Evolutionary conservation across 2,797 vertebrate species (phyloP).

Genomic region (Aulostomus chinensis): DNA sequence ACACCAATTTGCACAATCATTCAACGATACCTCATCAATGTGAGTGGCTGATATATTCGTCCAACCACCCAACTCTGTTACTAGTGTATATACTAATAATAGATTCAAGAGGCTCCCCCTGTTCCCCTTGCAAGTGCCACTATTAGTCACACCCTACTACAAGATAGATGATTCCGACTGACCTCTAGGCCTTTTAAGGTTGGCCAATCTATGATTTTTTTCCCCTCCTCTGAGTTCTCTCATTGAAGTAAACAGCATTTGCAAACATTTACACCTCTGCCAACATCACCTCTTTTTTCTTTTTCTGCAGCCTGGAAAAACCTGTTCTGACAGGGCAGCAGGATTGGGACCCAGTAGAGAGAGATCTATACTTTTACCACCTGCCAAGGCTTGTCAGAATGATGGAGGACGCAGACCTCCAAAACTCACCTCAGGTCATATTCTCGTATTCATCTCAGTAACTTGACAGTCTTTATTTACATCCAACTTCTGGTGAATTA

Average conservation of each 20-base stretch:
- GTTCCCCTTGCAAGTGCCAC: conserved; percentile 3
- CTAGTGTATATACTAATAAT: too few species aligned
- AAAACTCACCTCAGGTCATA: conserved; percentile 5
- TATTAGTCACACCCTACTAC: conserved; percentile 31
- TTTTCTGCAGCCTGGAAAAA: conserved; percentile 21
- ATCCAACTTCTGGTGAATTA: conserved; percentile 1
- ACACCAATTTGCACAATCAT: too few species aligned
- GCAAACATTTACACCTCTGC: conserved; percentile 43
- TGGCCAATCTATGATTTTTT: conserved; percentile 21
- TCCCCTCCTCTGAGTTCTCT: conserved; percentile 17
- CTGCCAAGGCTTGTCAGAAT: conserved; percentile 22
- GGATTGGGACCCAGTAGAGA: conserved; percentile 9
- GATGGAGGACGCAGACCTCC: conserved; percentile 16
- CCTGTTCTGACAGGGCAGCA: conserved; percentile 19
- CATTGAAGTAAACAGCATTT: conserved; percentile 43
- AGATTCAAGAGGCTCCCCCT: too few species aligned
- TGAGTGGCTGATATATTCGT: too few species aligned
- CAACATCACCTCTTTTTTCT: conserved; percentile 10
- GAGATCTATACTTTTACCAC: conserved; percentile 25
- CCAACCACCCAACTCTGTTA: too few species aligned
- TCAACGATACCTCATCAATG: too few species aligned
- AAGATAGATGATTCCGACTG: conserved; percentile 18
- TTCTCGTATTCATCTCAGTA: conserved; percentile 11
- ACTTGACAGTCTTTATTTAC: conserved; percentile 3
- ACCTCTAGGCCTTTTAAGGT: conserved; percentile 18